Percentiles rank a stretch among this genome's conserved stretches.
These are phyloP conservation scores for Lasioglossum oenotherae DNA, from an alignment of 2,888 invertebrate species.

Conservation along the genomic window DNA sequence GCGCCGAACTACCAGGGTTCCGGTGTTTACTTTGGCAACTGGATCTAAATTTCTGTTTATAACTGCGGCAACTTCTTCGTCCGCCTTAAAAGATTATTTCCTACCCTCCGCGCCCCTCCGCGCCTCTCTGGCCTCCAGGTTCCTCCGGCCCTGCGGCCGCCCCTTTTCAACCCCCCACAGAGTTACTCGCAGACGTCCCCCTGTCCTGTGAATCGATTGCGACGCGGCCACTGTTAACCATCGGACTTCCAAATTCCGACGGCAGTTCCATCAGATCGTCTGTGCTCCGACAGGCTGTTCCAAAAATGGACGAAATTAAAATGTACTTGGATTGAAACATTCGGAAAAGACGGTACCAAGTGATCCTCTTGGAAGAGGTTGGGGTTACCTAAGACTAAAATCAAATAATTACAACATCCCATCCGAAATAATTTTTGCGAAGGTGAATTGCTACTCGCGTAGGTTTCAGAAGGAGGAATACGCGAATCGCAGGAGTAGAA, in stretches of 20 bases:
- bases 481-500: not conserved
- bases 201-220: not conserved
- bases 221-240: not conserved
- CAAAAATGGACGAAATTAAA: too few relatives aligned
- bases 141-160: not conserved
- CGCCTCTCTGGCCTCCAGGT: not conserved
- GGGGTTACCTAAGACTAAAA: too few relatives aligned
- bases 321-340: too few relatives aligned
- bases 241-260: slow-evolving; percentile 2
- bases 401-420: too few relatives aligned
- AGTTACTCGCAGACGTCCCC: not conserved
- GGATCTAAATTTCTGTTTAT: slow-evolving; percentile 82
- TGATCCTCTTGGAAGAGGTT: too few relatives aligned
- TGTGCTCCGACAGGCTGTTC: not conserved
- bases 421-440: not conserved
- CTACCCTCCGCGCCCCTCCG: slow-evolving; percentile 41
- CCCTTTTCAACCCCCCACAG: not conserved
- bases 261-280: not conserved
- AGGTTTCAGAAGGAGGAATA: not conserved
- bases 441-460: not conserved
- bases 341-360: too few relatives aligned
- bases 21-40: slow-evolving; percentile 80
- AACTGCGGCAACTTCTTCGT: slow-evolving; percentile 78
- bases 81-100: slow-evolving; percentile 78
- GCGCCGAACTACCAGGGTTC: slow-evolving; percentile 53